Percentiles rank a stretch among this genome's conserved stretches.
These are phyloP conservation scores for Rutpela maculata DNA, from an alignment of 2,888 invertebrate species.

Conservation along the genomic window DNA sequence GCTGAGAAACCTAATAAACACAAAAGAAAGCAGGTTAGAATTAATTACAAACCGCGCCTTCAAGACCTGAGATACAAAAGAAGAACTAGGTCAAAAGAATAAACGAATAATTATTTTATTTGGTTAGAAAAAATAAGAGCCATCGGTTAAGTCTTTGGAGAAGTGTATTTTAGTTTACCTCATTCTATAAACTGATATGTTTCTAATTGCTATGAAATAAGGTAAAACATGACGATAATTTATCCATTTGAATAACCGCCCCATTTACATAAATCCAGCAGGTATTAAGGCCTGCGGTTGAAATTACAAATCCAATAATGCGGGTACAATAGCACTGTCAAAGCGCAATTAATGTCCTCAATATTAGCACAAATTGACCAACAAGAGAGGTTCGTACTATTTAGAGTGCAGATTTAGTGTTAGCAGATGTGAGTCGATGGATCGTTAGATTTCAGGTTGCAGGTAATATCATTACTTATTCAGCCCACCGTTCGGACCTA, in stretches of 20 bases:
- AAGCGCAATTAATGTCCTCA: conserved; percentile 1
- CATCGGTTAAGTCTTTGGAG: too few species aligned
- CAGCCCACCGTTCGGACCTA: not conserved
- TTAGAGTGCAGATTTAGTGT: not conserved
- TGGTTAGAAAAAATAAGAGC: too few species aligned
- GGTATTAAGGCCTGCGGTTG: not conserved
- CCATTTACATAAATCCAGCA: not conserved
- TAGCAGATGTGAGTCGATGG: not conserved
- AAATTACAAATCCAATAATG: not conserved
- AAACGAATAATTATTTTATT: too few species aligned
- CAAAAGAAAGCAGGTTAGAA: too few species aligned
- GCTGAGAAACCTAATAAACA: too few species aligned
- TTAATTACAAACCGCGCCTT: too few species aligned
- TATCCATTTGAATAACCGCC: not conserved
- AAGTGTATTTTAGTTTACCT: too few species aligned
- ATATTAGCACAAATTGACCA: conserved; percentile 7
- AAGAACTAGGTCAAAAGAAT: too few species aligned
- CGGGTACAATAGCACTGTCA: not conserved
- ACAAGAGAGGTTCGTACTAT: conserved; percentile 3
- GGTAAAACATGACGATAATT: not conserved
- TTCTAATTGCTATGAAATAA: too few species aligned
- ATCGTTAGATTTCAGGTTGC: not conserved
- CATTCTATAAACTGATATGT: too few species aligned
- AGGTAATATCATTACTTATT: not conserved
- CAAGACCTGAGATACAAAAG: too few species aligned